These are phyloP conservation scores for Strix occidentalis DNA, from an alignment of 2,797 vertebrate species.

Conservation along the genomic window DNA sequence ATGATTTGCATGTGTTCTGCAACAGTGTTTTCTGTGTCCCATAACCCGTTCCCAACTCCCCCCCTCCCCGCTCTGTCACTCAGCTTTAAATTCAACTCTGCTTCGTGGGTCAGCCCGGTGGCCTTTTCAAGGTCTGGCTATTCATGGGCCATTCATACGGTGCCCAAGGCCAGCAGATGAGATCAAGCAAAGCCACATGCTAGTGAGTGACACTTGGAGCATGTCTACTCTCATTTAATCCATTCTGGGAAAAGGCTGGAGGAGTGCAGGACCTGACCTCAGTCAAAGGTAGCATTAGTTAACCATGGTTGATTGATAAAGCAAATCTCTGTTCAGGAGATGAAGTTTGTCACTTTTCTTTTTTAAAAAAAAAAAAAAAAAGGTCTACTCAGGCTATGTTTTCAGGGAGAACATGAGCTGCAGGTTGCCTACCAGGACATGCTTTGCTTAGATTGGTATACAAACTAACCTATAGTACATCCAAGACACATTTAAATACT, in stretches of 20 bases:
- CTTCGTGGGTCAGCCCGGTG: neutral
- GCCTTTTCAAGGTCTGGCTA: accelerated
- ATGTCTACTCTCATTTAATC: neutral
- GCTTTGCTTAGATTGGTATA: neutral
- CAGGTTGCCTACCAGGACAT: neutral
- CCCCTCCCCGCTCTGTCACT: neutral
- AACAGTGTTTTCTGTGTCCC: neutral
- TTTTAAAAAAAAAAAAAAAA: too few relatives aligned
- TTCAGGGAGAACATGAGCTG: neutral
- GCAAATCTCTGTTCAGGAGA: neutral
- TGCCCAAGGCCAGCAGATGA: neutral
- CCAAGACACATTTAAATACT: neutral
- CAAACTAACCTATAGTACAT: neutral
- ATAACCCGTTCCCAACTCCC: too few relatives aligned
- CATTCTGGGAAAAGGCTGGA: neutral
- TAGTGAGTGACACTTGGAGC: neutral
- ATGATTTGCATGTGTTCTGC: neutral
- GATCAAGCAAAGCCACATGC: accelerated
- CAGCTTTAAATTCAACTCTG: neutral
- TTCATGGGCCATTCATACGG: neutral
- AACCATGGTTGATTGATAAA: neutral
- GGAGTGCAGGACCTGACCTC: neutral
- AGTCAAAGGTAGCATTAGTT: neutral
- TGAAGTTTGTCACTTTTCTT: neutral
- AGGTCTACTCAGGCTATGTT: neutral